Evolutionary conservation across 2,797 vertebrate genomes (phyloP).

Genomic region (Manis pentadactyla): DNA sequence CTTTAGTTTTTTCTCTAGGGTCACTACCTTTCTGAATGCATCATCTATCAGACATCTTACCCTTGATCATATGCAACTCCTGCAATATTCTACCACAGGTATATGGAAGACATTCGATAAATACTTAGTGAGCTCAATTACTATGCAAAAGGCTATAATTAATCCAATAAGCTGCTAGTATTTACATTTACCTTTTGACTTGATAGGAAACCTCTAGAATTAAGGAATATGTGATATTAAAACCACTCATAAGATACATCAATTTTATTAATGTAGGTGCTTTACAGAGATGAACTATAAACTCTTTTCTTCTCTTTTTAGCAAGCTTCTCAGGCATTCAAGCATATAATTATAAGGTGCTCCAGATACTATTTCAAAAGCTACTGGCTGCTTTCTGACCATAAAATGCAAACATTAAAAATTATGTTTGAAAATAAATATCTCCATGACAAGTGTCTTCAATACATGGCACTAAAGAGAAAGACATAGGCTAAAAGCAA

Average conservation of each 20-base stretch:
- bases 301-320: conserved; percentile 51
- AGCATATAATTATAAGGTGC: conserved; percentile 4
- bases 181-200: conserved; percentile 36
- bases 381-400: neutral
- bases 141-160: neutral
- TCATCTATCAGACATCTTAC: neutral
- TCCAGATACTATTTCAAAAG: conserved; percentile 50
- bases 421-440: conserved; percentile 46
- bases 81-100: neutral
- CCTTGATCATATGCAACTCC: neutral
- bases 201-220: conserved; percentile 7
- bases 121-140: conserved; percentile 14
- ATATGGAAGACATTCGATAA: neutral
- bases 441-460: neutral
- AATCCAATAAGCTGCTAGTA: neutral
- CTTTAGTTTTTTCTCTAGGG: neutral
- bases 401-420: conserved; percentile 28
- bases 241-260: neutral
- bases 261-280: neutral
- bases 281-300: neutral
- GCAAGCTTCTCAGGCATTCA: neutral
- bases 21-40: conserved; percentile 11
- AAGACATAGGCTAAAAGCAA: neutral
- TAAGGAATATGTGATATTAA: neutral
- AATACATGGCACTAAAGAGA: neutral